Evolutionary conservation across 2,888 invertebrate species (phyloP).

Genomic region (Temnothorax unifasciatus): DNA sequence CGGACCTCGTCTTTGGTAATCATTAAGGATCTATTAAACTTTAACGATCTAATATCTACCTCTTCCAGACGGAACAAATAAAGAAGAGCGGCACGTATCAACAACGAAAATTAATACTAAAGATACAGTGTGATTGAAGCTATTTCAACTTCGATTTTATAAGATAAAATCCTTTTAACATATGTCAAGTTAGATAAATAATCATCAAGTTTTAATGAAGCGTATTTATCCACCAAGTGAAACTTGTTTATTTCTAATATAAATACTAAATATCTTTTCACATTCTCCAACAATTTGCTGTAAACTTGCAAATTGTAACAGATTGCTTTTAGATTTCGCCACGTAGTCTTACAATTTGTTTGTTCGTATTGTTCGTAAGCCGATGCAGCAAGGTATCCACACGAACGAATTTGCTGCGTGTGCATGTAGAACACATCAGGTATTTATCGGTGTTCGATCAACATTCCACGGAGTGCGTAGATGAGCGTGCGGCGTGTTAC

Average conservation of each 20-base stretch:
- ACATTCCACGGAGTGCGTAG: slow-evolving; percentile 77
- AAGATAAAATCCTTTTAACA: background rate
- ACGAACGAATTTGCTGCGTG: slow-evolving; percentile 30
- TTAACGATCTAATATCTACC: slow-evolving; percentile 28
- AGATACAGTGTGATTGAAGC: background rate
- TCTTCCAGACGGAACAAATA: background rate
- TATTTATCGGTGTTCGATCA: slow-evolving; percentile 78
- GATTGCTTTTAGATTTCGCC: slow-evolving; percentile 8
- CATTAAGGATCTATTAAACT: slow-evolving; percentile 30
- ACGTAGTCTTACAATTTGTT: slow-evolving; percentile 41
- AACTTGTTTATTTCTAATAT: background rate
- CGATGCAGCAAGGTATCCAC: slow-evolving; percentile 16
- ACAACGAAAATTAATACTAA: slow-evolving; percentile 19
- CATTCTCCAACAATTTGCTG: background rate
- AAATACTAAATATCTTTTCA: background rate
- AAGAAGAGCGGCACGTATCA: background rate
- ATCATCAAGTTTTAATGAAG: background rate
- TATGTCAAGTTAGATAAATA: background rate
- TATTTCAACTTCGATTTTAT: background rate
- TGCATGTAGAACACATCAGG: slow-evolving; percentile 58
- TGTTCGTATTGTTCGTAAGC: background rate
- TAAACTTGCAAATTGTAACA: slow-evolving; percentile 18
- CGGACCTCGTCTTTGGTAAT: background rate
- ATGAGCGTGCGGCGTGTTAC: slow-evolving; percentile 73
- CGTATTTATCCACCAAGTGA: background rate